Percentiles rank a stretch among this genome's conserved stretches.
phyloP scores from a whole-genome alignment of 35 echinoderm and acorn worm species.

The Apostichopus californicus region DNA sequence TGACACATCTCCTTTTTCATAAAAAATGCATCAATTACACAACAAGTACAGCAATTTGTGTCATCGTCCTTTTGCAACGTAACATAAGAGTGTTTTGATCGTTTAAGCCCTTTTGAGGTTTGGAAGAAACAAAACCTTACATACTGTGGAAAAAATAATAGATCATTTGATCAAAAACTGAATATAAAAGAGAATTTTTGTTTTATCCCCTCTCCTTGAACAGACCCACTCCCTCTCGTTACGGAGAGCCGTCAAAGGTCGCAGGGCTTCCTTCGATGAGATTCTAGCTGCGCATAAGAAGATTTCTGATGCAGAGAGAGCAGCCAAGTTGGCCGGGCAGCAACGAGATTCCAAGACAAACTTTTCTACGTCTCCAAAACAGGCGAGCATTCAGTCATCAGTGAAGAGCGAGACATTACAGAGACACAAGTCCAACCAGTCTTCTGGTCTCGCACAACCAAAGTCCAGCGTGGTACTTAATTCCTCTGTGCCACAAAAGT shows the following conservation, averaged over 20 bases:
- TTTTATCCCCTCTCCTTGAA: neutral
- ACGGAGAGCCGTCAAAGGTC: constrained; percentile 75
- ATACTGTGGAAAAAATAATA: too few species aligned
- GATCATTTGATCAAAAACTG: too few species aligned
- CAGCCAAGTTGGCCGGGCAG: constrained; percentile 53
- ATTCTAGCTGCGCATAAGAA: constrained; percentile 90
- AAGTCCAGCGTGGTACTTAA: constrained; percentile 52
- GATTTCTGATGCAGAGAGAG: constrained; percentile 62
- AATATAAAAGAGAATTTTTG: too few species aligned
- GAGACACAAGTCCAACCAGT: constrained; percentile 10
- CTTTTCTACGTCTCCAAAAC: constrained; percentile 14
- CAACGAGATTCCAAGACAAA: constrained; percentile 20
- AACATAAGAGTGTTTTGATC: too few species aligned
- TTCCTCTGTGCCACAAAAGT: constrained; percentile 62
- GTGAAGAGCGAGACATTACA: constrained; percentile 31
- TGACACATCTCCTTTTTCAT: too few species aligned
- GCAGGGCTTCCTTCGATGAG: constrained; percentile 85
- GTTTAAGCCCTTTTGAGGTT: too few species aligned
- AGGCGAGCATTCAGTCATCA: neutral
- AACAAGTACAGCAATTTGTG: too few species aligned
- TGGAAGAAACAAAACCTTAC: neutral
- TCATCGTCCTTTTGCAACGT: too few species aligned
- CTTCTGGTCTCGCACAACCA: constrained; percentile 18
- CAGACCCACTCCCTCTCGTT: constrained; percentile 87
- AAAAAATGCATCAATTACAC: too few species aligned